Evolutionary conservation across 1,140 invertebrate species (phyloP).

Genomic region (Prorops nasuta): DNA sequence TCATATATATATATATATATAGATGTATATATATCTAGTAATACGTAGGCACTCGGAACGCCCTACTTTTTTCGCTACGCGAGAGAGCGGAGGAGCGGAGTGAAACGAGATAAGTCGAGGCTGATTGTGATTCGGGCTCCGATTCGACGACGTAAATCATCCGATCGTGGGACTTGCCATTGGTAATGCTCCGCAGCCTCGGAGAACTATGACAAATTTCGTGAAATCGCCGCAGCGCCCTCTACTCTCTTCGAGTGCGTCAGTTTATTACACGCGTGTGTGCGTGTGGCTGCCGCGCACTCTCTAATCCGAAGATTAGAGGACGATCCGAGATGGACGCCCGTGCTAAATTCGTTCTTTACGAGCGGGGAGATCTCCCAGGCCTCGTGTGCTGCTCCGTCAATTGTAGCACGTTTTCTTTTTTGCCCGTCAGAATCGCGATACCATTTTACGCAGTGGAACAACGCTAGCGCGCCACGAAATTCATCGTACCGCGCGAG

Average conservation of each 20-base stretch:
- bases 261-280: too few relatives aligned
- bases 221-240: conserved; percentile 36
- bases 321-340: conserved; percentile 23
- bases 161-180: conserved; percentile 40
- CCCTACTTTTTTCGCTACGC: too few relatives aligned
- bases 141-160: conserved; percentile 40
- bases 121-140: too few relatives aligned
- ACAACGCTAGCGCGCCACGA: conserved; percentile 7
- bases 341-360: conserved; percentile 26
- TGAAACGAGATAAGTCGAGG: conserved; percentile 32
- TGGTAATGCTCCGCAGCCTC: not conserved
- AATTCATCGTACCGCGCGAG: too few relatives aligned
- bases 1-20: not conserved
- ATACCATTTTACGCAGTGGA: too few relatives aligned
- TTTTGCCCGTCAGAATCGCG: too few relatives aligned
- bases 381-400: conserved; percentile 10
- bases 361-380: conserved; percentile 18
- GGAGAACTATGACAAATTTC: conserved; percentile 31
- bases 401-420: conserved; percentile 3
- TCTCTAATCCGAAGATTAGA: conserved; percentile 30
- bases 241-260: too few relatives aligned
- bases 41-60: conserved; percentile 9
- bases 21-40: conserved; percentile 13
- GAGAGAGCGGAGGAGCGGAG: conserved; percentile 30
- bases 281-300: too few relatives aligned